These are phyloP conservation scores for Oplegnathus fasciatus DNA, from an alignment of 2,113 vertebrate species.

Conservation along the genomic window DNA sequence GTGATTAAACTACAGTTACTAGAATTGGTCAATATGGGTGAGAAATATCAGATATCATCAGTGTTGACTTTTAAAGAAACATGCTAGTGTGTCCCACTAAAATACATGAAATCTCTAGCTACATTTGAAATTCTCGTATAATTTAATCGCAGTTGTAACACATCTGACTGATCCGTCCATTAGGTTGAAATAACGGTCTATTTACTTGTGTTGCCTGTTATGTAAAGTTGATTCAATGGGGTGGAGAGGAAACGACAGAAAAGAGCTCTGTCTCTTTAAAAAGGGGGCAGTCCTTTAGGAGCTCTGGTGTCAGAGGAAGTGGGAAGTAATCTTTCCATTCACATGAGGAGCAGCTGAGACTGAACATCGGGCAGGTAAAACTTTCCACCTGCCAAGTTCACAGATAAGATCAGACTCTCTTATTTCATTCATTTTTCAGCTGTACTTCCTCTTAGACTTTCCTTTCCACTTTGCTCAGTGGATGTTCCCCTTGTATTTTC, in stretches of 20 bases:
- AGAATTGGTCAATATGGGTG: background rate
- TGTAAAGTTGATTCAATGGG: background rate
- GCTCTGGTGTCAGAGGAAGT: constrained; percentile 47
- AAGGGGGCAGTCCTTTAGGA: constrained; percentile 56
- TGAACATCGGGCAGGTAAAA: background rate
- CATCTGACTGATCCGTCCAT: background rate
- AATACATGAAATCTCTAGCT: background rate
- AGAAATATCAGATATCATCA: background rate
- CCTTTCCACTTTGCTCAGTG: background rate
- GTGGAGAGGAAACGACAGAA: background rate
- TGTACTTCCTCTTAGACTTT: background rate
- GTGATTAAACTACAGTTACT: background rate
- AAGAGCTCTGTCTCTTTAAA: constrained; percentile 82
- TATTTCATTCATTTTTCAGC: background rate
- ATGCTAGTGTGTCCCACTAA: too few species aligned
- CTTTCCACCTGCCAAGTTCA: constrained; percentile 14
- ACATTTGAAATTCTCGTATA: too few species aligned
- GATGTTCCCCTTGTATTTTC: background rate
- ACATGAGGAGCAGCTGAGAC: constrained; percentile 29
- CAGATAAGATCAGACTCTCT: constrained; percentile 28
- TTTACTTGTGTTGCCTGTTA: background rate
- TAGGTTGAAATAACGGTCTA: background rate
- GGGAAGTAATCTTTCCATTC: constrained; percentile 64
- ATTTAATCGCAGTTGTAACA: background rate
- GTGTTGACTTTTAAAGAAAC: background rate